phyloP scores from a whole-genome alignment of 1,140 invertebrate genomes.

The Littorina saxatilis region DNA sequence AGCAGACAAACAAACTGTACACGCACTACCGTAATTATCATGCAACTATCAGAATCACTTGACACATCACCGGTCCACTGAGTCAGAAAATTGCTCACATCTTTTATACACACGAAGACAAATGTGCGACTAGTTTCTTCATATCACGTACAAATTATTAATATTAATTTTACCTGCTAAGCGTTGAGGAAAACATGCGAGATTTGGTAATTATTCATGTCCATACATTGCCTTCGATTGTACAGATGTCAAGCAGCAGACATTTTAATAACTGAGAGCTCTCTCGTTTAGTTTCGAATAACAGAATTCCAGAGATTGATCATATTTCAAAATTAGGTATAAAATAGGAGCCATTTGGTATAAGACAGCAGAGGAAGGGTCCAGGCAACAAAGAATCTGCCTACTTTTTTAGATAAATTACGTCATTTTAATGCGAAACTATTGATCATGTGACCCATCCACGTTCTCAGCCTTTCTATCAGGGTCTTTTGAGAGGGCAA shows the following conservation, averaged over 20 bases:
- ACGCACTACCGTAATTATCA: conserved; percentile 5
- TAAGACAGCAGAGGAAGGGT: too few relatives aligned
- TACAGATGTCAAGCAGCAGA: conserved; percentile 32
- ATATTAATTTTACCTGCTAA: conserved; percentile 18
- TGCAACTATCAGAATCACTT: background rate
- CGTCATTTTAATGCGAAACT: conserved; percentile 29
- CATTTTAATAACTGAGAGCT: conserved; percentile 28
- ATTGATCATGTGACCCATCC: conserved; percentile 55
- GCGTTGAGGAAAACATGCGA: background rate
- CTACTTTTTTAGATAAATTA: too few relatives aligned
- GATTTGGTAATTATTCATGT: conserved; percentile 27
- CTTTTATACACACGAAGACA: too few relatives aligned
- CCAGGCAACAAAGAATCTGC: too few relatives aligned
- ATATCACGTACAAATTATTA: too few relatives aligned
- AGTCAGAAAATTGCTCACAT: background rate
- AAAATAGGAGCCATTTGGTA: too few relatives aligned
- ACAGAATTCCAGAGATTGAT: too few relatives aligned
- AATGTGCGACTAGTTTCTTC: too few relatives aligned
- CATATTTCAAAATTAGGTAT: too few relatives aligned
- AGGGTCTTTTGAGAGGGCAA: conserved; percentile 59
- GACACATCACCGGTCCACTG: conserved; percentile 6
- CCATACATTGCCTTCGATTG: conserved; percentile 21
- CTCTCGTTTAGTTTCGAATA: conserved; percentile 29
- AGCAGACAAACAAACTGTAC: too few relatives aligned
- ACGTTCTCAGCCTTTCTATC: conserved; percentile 55